phyloP scores from a whole-genome alignment of 2,797 vertebrate species.

The Naso thynnoides region DNA sequence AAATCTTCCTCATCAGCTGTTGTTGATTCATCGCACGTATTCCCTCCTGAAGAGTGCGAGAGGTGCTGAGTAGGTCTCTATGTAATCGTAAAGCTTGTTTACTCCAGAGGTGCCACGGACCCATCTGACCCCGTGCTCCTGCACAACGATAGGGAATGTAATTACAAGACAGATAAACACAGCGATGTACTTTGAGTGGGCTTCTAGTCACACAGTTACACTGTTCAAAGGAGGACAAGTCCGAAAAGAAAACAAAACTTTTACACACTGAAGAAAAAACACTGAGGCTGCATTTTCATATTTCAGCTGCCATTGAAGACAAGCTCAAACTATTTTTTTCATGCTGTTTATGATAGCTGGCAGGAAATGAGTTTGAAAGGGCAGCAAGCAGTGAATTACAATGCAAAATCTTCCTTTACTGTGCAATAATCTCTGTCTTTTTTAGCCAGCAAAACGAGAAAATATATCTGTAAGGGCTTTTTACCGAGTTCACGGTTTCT shows the following conservation, averaged over 20 bases:
- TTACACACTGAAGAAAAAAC: background rate
- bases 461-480: background rate
- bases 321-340: constrained; percentile 3
- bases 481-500: constrained; percentile 24
- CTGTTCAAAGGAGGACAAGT: background rate
- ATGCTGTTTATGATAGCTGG: background rate
- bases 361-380: background rate
- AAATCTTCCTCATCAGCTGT: constrained; percentile 44
- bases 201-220: background rate
- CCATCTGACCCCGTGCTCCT: constrained; percentile 63
- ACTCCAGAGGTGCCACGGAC: constrained; percentile 68
- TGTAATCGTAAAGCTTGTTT: constrained; percentile 71
- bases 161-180: constrained; percentile 69
- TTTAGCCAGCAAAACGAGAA: background rate
- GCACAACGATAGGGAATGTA: constrained; percentile 55
- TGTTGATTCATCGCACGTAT: constrained; percentile 59
- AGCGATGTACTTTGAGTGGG: constrained; percentile 29
- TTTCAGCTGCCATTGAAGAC: constrained; percentile 7
- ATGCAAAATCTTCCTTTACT: background rate
- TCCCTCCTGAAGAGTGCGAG: constrained; percentile 54
- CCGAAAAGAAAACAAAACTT: constrained; percentile 12
- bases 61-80: constrained; percentile 69
- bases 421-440: background rate
- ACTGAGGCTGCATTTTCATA: background rate
- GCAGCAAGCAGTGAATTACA: background rate